Conservation (phyloP, 2,888 invertebrate genomes). For the Phaedon cochleariae region DNA sequence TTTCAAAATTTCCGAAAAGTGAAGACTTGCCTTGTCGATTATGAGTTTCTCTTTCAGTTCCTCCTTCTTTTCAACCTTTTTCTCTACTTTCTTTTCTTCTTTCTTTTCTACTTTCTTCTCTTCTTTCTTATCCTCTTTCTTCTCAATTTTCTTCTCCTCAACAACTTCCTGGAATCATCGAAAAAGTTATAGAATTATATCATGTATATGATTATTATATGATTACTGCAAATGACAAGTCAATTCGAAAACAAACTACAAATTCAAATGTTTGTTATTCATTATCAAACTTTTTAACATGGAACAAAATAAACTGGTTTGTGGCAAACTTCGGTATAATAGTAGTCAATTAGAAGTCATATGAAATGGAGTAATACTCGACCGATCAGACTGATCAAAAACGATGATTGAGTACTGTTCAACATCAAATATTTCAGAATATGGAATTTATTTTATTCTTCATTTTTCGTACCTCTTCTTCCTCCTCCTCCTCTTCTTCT, state of each 20-base stretch:
- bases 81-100: conserved; percentile 49
- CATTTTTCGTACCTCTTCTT: conserved; percentile 44
- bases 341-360: no score
- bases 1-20: neutral
- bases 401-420: no score
- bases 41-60: conserved; percentile 44
- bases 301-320: no score
- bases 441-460: no score
- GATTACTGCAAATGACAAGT: no score
- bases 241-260: no score
- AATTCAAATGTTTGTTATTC: no score
- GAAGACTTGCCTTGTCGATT: conserved; percentile 32
- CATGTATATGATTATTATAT: neutral
- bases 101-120: conserved; percentile 56
- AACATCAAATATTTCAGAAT: no score
- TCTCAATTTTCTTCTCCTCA: conserved; percentile 46
- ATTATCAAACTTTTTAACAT: no score
- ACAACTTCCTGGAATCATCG: conserved; percentile 36
- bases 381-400: no score
- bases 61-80: conserved; percentile 55
- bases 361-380: no score
- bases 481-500: conserved; percentile 46
- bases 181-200: neutral
- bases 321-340: no score
- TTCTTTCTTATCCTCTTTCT: conserved; percentile 55